Evolutionary conservation across 1,140 invertebrate genomes (phyloP).

Genomic region (Drosophila dunni): DNA sequence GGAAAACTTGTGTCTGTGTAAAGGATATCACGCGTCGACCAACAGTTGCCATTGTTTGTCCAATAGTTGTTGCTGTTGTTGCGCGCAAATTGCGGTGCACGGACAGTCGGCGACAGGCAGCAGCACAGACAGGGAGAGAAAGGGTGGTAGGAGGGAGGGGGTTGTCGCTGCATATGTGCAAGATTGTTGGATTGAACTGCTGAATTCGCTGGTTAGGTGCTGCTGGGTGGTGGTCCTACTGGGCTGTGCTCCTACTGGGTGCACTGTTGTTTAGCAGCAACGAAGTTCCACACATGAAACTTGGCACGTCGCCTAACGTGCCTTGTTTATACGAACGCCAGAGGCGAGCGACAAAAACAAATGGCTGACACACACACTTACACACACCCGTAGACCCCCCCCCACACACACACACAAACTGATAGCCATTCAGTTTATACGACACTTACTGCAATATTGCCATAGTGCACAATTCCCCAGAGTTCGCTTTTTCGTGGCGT

Average conservation of each 20-base stretch:
- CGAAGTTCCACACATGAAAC: slow-evolving; percentile 70
- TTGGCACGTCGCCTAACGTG: slow-evolving; percentile 79
- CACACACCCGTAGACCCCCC: not conserved
- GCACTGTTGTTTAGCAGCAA: slow-evolving; percentile 38
- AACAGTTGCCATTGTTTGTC: slow-evolving; percentile 40
- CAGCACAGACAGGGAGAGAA: not conserved
- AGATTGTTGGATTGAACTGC: slow-evolving; percentile 40
- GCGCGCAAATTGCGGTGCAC: slow-evolving; percentile 78
- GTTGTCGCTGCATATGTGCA: slow-evolving; percentile 59
- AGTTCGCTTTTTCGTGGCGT: not conserved
- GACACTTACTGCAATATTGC: slow-evolving; percentile 32
- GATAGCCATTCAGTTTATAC: slow-evolving; percentile 34
- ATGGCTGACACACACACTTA: slow-evolving; percentile 43
- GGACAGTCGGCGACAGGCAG: slow-evolving; percentile 58
- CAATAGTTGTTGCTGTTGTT: slow-evolving; percentile 26
- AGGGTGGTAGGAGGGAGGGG: too few relatives aligned
- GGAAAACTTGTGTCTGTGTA: slow-evolving; percentile 56
- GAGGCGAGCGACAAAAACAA: slow-evolving; percentile 56
- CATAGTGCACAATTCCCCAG: not conserved
- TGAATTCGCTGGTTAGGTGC: slow-evolving; percentile 3
- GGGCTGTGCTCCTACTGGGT: slow-evolving; percentile 1
- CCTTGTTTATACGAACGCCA: slow-evolving; percentile 67
- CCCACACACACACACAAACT: not conserved
- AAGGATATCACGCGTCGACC: slow-evolving; percentile 72
- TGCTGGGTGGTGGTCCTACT: slow-evolving; percentile 2